Conservation (phyloP, 2,113 vertebrate species). For the Thunnus thynnus region DNA sequence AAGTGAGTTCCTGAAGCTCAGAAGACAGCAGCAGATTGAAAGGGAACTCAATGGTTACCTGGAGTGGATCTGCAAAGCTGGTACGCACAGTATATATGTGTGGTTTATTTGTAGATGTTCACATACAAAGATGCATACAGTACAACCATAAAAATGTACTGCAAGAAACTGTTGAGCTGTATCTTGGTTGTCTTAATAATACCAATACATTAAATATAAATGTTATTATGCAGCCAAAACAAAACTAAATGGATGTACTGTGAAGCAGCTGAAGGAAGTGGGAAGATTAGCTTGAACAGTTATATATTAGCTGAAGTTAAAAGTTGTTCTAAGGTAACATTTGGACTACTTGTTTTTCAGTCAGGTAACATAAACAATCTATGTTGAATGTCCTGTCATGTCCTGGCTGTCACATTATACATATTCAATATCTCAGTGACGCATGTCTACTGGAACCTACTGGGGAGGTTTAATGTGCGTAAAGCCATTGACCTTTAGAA, state of each 20-base stretch:
- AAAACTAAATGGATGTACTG: too few species aligned
- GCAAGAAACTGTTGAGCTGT: too few species aligned
- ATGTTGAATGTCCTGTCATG: background rate
- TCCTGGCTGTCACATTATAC: background rate
- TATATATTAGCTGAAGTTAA: too few species aligned
- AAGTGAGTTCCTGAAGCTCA: conserved; percentile 92
- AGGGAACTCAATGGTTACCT: conserved; percentile 94
- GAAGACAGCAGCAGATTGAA: conserved; percentile 95
- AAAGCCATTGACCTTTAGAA: too few species aligned
- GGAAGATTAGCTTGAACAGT: too few species aligned
- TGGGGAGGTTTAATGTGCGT: background rate
- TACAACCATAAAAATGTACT: background rate
- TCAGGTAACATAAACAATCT: too few species aligned
- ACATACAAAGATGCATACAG: background rate
- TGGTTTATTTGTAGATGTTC: background rate
- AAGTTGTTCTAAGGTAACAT: too few species aligned
- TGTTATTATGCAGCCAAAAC: too few species aligned
- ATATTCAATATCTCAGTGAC: background rate
- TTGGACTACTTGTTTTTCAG: too few species aligned
- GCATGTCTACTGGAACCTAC: background rate
- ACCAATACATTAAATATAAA: too few species aligned
- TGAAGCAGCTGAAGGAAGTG: too few species aligned
- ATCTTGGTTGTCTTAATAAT: too few species aligned
- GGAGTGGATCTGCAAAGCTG: conserved; percentile 98
- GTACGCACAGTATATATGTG: conserved; percentile 69